These are phyloP conservation scores for Drosophila longiperda DNA, from an alignment of 2,888 invertebrate species.

Conservation along the genomic window DNA sequence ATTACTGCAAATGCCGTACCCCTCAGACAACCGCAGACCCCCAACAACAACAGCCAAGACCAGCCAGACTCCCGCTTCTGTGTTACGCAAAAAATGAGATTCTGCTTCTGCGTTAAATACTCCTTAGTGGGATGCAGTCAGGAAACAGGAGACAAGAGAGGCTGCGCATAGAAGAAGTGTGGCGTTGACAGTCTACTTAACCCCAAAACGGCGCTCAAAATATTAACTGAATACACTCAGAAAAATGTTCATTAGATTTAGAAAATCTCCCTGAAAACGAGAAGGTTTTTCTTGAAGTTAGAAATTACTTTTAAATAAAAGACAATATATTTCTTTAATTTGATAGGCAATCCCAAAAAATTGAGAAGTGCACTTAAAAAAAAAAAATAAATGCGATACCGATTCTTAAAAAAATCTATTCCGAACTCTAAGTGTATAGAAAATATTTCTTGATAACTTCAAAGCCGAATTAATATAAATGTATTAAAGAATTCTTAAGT, in stretches of 20 bases:
- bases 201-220: slow-evolving; percentile 14
- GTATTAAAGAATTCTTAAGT: no score
- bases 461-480: no score
- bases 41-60: slow-evolving; percentile 5
- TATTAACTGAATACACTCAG: neutral
- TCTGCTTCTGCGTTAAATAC: slow-evolving; percentile 71
- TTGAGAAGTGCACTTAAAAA: no score
- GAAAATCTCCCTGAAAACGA: neutral
- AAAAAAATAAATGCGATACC: no score
- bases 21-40: slow-evolving; percentile 12
- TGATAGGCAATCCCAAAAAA: neutral
- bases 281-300: accelerated
- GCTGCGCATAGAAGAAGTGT: slow-evolving; percentile 55
- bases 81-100: slow-evolving; percentile 54
- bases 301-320: neutral
- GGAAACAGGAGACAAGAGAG: neutral
- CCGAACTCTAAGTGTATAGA: no score
- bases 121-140: slow-evolving; percentile 28
- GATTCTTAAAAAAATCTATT: no score
- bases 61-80: slow-evolving; percentile 46
- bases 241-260: neutral
- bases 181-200: slow-evolving; percentile 48
- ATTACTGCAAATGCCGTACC: slow-evolving; percentile 80
- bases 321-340: neutral
- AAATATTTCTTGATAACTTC: no score